Evolutionary conservation across 92 coral and sea anemone species (phyloP).

Genomic region (Siderastrea siderea): DNA sequence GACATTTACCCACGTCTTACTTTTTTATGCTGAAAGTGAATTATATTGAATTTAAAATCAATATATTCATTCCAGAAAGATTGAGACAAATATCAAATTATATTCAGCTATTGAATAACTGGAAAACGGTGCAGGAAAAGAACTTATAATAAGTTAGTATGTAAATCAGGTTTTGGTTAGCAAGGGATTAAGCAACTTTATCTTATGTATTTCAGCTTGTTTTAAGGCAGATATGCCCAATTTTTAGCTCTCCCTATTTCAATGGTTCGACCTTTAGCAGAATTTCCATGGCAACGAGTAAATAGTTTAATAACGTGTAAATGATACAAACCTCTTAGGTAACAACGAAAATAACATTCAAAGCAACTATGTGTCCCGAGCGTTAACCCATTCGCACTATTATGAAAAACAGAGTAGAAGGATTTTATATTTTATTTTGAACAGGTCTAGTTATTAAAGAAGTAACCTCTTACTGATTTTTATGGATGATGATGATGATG

Average conservation of each 20-base stretch:
- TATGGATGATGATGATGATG: neutral
- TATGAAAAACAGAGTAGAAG: neutral
- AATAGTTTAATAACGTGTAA: neutral
- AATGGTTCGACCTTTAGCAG: neutral
- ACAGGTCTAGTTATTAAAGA: no score
- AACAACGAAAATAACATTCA: neutral
- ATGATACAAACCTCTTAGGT: neutral
- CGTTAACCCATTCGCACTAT: neutral
- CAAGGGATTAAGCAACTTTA: neutral
- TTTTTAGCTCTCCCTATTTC: neutral
- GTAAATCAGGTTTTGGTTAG: slow-evolving; percentile 25
- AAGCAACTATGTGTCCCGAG: neutral
- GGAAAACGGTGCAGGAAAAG: neutral
- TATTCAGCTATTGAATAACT: neutral
- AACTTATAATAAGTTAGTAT: slow-evolving; percentile 18
- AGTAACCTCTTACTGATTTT: neutral
- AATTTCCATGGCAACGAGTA: no score
- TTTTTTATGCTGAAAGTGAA: neutral
- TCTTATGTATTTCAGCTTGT: neutral
- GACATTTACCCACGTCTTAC: neutral
- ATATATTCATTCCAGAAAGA: neutral
- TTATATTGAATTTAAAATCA: neutral
- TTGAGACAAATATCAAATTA: neutral
- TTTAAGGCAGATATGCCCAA: neutral
- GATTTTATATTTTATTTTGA: neutral